Evolutionary conservation across 2,797 vertebrate genomes (phyloP).

Genomic region (Danionella dracula): DNA sequence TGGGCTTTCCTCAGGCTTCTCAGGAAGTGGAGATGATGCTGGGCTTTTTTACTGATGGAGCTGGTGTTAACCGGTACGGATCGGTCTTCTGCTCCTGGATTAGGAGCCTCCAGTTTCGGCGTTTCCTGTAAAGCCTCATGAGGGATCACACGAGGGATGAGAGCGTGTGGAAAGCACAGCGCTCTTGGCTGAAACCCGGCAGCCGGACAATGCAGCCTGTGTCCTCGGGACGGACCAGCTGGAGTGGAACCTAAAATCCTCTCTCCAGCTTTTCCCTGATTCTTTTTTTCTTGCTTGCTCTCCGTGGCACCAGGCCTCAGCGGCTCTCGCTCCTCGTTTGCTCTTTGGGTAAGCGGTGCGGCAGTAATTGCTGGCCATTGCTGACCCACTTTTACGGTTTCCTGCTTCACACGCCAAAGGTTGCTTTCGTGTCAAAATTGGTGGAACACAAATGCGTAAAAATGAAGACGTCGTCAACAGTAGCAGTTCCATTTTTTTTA

Average conservation of each 20-base stretch:
- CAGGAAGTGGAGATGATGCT: too few species aligned
- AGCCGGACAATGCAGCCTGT: constrained; percentile 54
- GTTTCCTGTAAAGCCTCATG: too few species aligned
- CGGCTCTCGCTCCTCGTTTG: constrained; percentile 27
- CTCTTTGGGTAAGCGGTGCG: constrained; percentile 19
- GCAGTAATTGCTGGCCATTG: constrained; percentile 30
- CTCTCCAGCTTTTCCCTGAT: constrained; percentile 39
- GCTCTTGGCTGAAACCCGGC: constrained; percentile 45
- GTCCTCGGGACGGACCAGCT: constrained; percentile 53
- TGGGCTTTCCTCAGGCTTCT: too few species aligned
- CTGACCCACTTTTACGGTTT: constrained; percentile 7
- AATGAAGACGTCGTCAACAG: too few species aligned
- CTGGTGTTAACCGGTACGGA: too few species aligned
- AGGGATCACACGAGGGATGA: constrained; percentile 43
- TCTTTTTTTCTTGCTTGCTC: neutral
- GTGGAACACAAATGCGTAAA: too few species aligned
- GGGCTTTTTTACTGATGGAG: too few species aligned
- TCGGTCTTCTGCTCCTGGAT: too few species aligned
- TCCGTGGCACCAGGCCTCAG: constrained; percentile 19
- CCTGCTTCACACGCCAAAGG: neutral
- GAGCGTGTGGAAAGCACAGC: constrained; percentile 37
- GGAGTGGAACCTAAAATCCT: constrained; percentile 51
- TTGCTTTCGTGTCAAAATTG: neutral
- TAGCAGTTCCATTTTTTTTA: too few species aligned
- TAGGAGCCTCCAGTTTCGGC: constrained; percentile 15